phyloP scores from a whole-genome alignment of 2,113 vertebrate species.

The Elaphurus davidianus region DNA sequence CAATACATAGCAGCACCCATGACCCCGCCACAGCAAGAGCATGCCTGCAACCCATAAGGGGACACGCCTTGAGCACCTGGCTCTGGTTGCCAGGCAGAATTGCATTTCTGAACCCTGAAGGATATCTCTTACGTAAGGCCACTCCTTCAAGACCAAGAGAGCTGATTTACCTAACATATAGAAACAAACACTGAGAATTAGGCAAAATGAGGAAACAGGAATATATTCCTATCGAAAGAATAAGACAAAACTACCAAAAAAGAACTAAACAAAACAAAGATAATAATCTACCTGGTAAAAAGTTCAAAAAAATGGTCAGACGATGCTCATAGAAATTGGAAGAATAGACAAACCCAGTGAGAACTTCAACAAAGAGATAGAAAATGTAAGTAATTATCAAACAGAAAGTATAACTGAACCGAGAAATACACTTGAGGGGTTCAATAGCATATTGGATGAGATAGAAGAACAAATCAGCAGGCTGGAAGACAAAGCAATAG shows the following conservation, averaged over 20 bases:
- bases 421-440: neutral
- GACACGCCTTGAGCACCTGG: neutral
- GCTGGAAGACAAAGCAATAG: neutral
- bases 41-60: fast-evolving
- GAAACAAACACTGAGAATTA: neutral
- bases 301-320: neutral
- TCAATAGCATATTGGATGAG: neutral
- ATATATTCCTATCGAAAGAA: neutral
- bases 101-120: neutral
- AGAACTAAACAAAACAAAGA: neutral
- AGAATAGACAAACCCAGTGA: neutral
- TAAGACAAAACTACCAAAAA: neutral
- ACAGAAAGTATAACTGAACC: neutral
- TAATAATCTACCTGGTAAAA: neutral
- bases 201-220: neutral
- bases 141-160: neutral
- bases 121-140: fast-evolving
- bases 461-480: neutral
- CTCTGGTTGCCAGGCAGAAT: neutral
- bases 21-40: neutral
- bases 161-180: neutral
- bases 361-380: neutral
- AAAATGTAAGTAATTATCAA: neutral
- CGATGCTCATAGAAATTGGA: neutral
- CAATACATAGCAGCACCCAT: neutral